Percentiles rank a stretch among this genome's conserved stretches.
Conservation (phyloP, 2,888 invertebrate species). For the Dinocampus coccinellae region DNA sequence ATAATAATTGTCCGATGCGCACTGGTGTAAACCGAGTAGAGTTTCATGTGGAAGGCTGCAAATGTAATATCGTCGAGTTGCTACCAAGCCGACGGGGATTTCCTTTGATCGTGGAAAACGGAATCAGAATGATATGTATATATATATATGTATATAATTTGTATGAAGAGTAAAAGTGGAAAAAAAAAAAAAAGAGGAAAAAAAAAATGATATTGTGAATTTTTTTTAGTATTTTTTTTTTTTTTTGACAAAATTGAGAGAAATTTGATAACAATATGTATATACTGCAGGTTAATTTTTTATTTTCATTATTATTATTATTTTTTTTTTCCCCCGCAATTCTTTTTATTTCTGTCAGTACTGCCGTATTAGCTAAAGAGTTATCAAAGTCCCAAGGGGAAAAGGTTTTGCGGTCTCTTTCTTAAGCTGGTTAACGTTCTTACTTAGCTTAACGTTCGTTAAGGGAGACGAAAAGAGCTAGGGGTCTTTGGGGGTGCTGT, state of each 20-base stretch:
- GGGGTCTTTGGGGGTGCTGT: conserved; percentile 1
- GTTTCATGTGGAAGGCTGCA: conserved; percentile 17
- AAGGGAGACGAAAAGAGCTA: conserved; percentile 37
- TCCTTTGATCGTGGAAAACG: background rate
- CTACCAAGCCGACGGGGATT: conserved; percentile 1
- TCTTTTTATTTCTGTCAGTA: conserved; percentile 48
- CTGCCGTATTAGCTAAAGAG: conserved; percentile 58
- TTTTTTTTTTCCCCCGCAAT: conserved; percentile 1
- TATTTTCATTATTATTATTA: conserved; percentile 1
- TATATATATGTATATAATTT: background rate
- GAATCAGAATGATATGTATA: background rate
- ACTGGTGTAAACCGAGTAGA: conserved; percentile 46
- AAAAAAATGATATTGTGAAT: background rate
- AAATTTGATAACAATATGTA: too few species aligned
- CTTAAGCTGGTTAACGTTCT: conserved; percentile 55
- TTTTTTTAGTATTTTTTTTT: background rate
- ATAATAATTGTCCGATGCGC: conserved; percentile 50
- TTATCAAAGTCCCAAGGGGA: conserved; percentile 51
- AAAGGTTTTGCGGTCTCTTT: conserved; percentile 42
- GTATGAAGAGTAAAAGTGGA: background rate
- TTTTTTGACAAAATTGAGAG: background rate
- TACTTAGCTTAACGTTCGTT: conserved; percentile 58
- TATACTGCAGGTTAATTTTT: background rate
- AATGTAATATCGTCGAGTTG: conserved; percentile 12
- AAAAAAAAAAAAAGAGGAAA: background rate